Percentiles rank a stretch among this genome's conserved stretches.
Evolutionary conservation across 1,140 invertebrate genomes (phyloP).

Genomic region (Ditylenchus dipsaci): DNA sequence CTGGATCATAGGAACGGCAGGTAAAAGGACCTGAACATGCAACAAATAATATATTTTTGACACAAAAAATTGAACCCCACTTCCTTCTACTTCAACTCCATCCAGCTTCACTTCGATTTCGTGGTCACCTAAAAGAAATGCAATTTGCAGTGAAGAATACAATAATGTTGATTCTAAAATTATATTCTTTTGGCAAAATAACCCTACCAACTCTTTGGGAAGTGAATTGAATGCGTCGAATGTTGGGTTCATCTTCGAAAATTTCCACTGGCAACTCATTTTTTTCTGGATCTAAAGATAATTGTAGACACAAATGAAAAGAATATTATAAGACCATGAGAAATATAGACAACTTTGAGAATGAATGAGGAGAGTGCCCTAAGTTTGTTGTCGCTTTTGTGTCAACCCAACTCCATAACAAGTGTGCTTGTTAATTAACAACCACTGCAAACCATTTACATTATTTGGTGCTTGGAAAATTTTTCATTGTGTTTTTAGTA

Average conservation of each 20-base stretch:
- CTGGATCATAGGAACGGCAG: constrained; percentile 86
- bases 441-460: too few relatives aligned
- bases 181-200: background rate
- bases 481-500: too few relatives aligned
- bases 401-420: background rate
- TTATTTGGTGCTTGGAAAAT: background rate
- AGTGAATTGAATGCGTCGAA: constrained; percentile 77
- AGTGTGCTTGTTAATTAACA: too few relatives aligned
- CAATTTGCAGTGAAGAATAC: constrained; percentile 8
- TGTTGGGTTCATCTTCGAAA: constrained; percentile 20
- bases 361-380: background rate
- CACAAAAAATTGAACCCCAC: background rate
- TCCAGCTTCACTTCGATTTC: constrained; percentile 69
- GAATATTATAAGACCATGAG: too few relatives aligned
- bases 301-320: too few relatives aligned
- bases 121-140: constrained; percentile 74
- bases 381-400: background rate
- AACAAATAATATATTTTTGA: background rate
- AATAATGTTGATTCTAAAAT: too few relatives aligned
- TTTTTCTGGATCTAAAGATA: constrained; percentile 25
- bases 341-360: too few relatives aligned
- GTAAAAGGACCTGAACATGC: constrained; percentile 31
- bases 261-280: constrained; percentile 20
- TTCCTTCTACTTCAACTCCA: constrained; percentile 32
- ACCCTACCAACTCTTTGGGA: constrained; percentile 72